Evolutionary conservation across 2,888 invertebrate genomes (phyloP), one percentile per base, ranked within the genome.

Genomic region (Aradus depressus): DNA sequence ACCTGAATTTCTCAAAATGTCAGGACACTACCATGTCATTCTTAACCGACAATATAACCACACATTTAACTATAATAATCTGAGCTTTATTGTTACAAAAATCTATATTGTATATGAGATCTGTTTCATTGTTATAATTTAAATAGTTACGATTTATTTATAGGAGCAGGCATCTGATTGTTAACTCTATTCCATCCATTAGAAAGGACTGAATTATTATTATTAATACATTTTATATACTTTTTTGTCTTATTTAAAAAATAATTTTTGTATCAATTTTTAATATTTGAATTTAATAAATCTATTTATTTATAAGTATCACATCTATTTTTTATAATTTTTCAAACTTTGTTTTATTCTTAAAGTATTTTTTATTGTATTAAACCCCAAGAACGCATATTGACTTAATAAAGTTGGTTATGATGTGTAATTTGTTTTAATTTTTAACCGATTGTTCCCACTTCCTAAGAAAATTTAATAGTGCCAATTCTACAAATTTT

Each of bases 101-200:
- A n/a, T n/a, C n/a, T n/a, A n/a, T n/a, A n/a, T n/a, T n/a, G n/a
- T n/a, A n/a, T n/a, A n/a, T n/a, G n/a, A n/a, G n/a, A n/a, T n/a
- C n/a, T n/a, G n/a, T n/a, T n/a, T n/a, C n/a, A n/a, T n/a, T n/a
- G n/a, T n/a, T n/a, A n/a, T n/a, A n/a, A n/a, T n/a, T n/a, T n/a
- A n/a, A n/a, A n/a, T n/a, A n/a, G n/a, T n/a, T n/a, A n/a, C n/a
- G n/a, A n/a, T n/a, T n/a, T n/a, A n/a, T n/a, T n/a, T n/a, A n/a
- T n/a, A n/a, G n/a, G n/a, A n/a, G n/a, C n/a, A n/a, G n/a, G n/a
- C n/a, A n/a, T n/a, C n/a, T n/a, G n/a, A n/a, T n/a, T n/a, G n/a
- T n/a, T n/a, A n/a, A n/a, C n/a, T n/a, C n/a, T n/a, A 49, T 49
- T 49, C 49, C 49, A 49, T 49, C 49, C 49, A 49, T 31, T 16